Percentiles rank a stretch among this genome's conserved stretches.
Conservation (phyloP, 2,113 vertebrate species). For the Bombycilla garrulus region DNA sequence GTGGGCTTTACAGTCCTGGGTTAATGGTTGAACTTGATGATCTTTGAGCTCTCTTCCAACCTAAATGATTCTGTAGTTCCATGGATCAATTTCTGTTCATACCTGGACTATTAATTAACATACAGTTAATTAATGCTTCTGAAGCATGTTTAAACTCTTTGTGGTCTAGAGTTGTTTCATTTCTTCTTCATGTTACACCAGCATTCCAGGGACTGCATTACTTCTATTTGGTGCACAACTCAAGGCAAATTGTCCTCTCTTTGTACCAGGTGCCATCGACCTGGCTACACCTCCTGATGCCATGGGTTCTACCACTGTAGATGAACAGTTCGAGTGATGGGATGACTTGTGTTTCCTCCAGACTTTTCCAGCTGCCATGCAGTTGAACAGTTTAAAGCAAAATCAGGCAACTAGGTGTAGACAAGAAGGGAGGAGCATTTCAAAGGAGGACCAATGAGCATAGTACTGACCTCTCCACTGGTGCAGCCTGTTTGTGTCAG, state of each 20-base stretch:
- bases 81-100: neutral
- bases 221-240: neutral
- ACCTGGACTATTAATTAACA: neutral
- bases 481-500: neutral
- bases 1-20: neutral
- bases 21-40: neutral
- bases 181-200: neutral
- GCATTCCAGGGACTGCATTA: neutral
- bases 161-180: neutral
- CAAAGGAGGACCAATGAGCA: rapidly evolving
- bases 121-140: neutral
- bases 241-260: neutral
- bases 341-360: neutral
- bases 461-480: neutral
- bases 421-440: neutral
- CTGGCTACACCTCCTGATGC: neutral
- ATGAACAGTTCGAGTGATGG: neutral
- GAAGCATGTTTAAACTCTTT: neutral
- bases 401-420: neutral
- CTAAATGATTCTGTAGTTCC: neutral
- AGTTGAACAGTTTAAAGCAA: neutral
- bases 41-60: neutral
- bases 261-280: rapidly evolving
- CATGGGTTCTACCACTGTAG: neutral
- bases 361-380: neutral